A percentile compares a stretch with the other conserved stretches of the same genome.
Conservation (phyloP, 1,140 invertebrate species). For the Polypedilum vanderplanki region DNA sequence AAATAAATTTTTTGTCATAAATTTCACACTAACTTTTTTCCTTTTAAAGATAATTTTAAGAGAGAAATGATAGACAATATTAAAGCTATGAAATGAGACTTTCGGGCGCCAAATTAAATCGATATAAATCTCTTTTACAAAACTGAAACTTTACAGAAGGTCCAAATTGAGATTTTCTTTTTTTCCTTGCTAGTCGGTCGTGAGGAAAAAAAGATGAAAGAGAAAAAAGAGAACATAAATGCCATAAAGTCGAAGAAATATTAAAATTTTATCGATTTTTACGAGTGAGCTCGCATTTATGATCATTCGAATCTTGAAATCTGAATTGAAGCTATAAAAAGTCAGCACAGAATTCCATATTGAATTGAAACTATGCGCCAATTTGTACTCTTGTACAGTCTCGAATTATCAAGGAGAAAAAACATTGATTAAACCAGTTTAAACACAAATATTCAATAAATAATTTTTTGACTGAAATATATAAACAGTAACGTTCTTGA, state of each 20-base stretch:
- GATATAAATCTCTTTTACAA: conserved; percentile 10
- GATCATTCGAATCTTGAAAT: background rate
- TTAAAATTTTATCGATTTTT: conserved; percentile 20
- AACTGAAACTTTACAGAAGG: conserved; percentile 6
- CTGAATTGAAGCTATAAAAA: background rate
- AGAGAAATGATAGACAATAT: too few relatives aligned
- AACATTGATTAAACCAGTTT: too few relatives aligned
- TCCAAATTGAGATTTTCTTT: background rate
- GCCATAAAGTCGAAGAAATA: conserved; percentile 18
- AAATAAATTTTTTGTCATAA: background rate
- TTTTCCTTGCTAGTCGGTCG: too few relatives aligned
- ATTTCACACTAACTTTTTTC: background rate
- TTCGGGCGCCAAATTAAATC: background rate
- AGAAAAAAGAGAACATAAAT: background rate
- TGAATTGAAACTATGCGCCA: too few relatives aligned
- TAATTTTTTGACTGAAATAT: too few relatives aligned
- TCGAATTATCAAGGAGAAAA: too few relatives aligned
- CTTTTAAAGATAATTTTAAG: background rate
- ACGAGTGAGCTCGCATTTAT: conserved; percentile 10
- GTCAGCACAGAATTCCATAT: too few relatives aligned
- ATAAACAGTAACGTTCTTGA: too few relatives aligned
- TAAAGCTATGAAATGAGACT: background rate
- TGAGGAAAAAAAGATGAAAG: background rate
- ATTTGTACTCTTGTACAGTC: too few relatives aligned
- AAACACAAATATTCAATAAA: too few relatives aligned